phyloP scores from a whole-genome alignment of 2,113 vertebrate species.

The Castor canadensis region DNA sequence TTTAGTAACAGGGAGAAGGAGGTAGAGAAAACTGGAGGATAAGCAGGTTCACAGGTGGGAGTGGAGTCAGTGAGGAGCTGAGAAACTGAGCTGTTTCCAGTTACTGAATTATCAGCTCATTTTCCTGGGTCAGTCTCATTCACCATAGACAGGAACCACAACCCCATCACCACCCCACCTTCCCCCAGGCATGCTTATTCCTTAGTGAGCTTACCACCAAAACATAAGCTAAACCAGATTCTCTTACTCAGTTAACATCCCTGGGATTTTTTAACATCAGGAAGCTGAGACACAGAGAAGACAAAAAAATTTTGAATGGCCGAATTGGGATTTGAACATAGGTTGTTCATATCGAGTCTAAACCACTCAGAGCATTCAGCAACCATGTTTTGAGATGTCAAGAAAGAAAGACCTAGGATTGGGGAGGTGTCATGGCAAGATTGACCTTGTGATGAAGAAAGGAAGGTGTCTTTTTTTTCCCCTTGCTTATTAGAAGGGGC shows the following conservation, averaged over 20 bases:
- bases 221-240: background rate
- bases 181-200: background rate
- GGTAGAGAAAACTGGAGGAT: background rate
- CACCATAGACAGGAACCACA: background rate
- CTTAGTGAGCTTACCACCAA: background rate
- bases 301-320: background rate
- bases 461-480: background rate
- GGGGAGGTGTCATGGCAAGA: background rate
- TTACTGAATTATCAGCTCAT: background rate
- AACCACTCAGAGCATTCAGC: background rate
- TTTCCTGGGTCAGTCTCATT: background rate
- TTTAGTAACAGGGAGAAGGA: background rate
- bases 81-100: background rate
- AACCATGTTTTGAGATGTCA: background rate
- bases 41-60: background rate
- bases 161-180: rapidly evolving
- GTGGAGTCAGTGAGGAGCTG: background rate
- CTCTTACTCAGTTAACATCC: background rate
- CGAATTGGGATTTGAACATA: background rate
- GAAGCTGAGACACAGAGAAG: background rate
- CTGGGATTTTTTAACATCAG: background rate
- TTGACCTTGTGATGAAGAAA: background rate
- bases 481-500: background rate
- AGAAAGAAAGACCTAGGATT: background rate
- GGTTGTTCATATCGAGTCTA: background rate